Evolutionary conservation across 2,797 vertebrate genomes (phyloP), one percentile per base, ranked within the genome.

Genomic region (Sebastes paucispinis): DNA sequence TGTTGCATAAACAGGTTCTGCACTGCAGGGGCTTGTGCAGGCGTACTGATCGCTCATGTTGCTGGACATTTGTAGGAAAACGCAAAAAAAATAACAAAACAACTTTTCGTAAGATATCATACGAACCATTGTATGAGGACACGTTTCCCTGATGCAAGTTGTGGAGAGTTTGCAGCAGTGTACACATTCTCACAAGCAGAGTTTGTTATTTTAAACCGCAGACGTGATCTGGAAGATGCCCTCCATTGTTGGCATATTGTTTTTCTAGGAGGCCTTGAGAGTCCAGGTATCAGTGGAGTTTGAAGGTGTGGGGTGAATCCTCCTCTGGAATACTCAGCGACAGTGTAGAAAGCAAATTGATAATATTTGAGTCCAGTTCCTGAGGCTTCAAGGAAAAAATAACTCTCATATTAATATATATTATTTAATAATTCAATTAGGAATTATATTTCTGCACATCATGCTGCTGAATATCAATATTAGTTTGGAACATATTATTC

Each of bases 381-480:
- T 73, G 71, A 83, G 89, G 89, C 86, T 3, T 73, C 11, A 64
- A 39, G 82, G 62, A 82, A 81, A 89, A 85, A 87, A 88, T 24
- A 71, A 69, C 71, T 78, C 57, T 43, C 13, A 43, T 43, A 43
- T 43, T 43, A 43, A 43, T 16, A 43, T 43, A 43, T 16, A 16
- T 43, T 43, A 43, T 87, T 88, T 87, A 91, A 92, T 89, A 83
- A 89, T 89, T 92, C 57, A 90, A 90, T 91, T 89, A 88, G 77
- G 64, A 78, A 85, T 88, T 52, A 77, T 79, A 67, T 84, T 81
- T 77, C 79, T 36, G 60, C 73, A 70, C 57, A 65, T 85, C 39
- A 67, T 65, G 73, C 50, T 65, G 67, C 63, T 79, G 83, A 82
- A 90, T 91, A 88, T 89, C 77, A 91, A 69, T 84, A 87, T 88